These are phyloP conservation scores for Molossus molossus DNA, from an alignment of 2,797 vertebrate species.

Conservation along the genomic window DNA sequence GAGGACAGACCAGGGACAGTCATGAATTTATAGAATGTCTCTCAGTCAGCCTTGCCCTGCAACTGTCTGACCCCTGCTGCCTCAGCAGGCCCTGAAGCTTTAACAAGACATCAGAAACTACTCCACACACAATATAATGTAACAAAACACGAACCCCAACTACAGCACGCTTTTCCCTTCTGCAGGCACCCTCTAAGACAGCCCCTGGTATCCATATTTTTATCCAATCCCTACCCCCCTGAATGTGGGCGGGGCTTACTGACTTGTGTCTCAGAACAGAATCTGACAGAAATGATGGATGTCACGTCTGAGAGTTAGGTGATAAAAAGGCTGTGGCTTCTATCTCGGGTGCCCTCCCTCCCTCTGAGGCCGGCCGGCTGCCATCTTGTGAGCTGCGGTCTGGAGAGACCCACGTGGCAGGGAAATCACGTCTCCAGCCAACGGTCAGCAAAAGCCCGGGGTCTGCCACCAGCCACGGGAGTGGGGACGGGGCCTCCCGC, in stretches of 20 bases:
- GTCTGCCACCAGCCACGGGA: not conserved
- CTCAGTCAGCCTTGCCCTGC: not conserved
- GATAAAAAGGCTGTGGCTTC: not conserved
- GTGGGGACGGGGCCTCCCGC: too few species aligned
- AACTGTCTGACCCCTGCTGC: not conserved
- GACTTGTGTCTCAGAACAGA: not conserved
- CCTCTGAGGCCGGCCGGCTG: not conserved
- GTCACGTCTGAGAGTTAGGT: not conserved
- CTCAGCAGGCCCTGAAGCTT: not conserved
- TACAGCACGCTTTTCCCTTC: not conserved
- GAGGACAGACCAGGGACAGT: not conserved
- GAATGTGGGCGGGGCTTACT: not conserved
- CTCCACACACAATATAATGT: not conserved
- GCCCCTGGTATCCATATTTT: not conserved
- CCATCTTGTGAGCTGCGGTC: not conserved
- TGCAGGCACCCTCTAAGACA: not conserved
- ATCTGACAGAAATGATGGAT: not conserved
- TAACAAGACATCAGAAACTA: not conserved
- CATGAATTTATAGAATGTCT: not conserved
- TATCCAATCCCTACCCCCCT: not conserved
- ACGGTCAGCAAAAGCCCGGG: not conserved
- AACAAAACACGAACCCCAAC: not conserved
- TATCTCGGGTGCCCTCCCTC: not conserved
- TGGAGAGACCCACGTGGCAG: not conserved
- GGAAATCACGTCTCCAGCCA: not conserved